These are phyloP conservation scores for Drosophila gunungcola DNA, from an alignment of 1,140 invertebrate species.

Conservation along the genomic window DNA sequence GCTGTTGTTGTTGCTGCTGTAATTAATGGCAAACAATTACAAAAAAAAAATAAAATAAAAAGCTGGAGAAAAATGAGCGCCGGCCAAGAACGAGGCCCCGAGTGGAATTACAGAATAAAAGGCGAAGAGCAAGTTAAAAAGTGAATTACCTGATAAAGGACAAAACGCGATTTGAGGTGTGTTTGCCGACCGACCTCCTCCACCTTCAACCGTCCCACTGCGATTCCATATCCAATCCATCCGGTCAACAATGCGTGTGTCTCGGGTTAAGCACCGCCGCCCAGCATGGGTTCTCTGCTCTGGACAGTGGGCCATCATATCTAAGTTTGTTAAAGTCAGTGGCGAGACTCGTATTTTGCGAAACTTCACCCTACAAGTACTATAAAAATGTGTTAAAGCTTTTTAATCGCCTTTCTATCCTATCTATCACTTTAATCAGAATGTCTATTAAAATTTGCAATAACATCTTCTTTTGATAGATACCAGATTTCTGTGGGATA, in stretches of 20 bases:
- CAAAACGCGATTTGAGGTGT: slow-evolving; percentile 81
- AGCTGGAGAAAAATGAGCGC: slow-evolving; percentile 21
- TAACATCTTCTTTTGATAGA: too few relatives aligned
- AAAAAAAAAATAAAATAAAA: slow-evolving; percentile 56
- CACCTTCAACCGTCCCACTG: not conserved
- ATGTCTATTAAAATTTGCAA: not conserved
- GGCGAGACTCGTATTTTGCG: too few relatives aligned
- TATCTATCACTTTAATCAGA: too few relatives aligned
- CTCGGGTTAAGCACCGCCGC: slow-evolving; percentile 34
- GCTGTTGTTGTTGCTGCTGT: slow-evolving; percentile 53
- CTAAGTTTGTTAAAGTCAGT: too few relatives aligned
- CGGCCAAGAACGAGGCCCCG: slow-evolving; percentile 35
- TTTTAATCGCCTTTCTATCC: too few relatives aligned
- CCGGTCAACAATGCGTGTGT: slow-evolving; percentile 42
- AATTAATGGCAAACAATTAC: slow-evolving; percentile 84
- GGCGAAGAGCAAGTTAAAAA: slow-evolving; percentile 80
- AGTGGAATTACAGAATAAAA: slow-evolving; percentile 77
- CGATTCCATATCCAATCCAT: slow-evolving; percentile 21
- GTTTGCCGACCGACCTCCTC: slow-evolving; percentile 38
- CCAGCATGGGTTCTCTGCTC: slow-evolving; percentile 25
- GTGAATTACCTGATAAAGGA: slow-evolving; percentile 83
- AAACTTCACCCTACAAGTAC: too few relatives aligned
- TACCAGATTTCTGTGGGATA: too few relatives aligned
- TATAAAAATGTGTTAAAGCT: too few relatives aligned
- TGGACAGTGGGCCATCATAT: slow-evolving; percentile 12